Base-by-base conservation (phyloP, 2,888 invertebrate genomes). In the Falcaria lacertinaria region DNA sequence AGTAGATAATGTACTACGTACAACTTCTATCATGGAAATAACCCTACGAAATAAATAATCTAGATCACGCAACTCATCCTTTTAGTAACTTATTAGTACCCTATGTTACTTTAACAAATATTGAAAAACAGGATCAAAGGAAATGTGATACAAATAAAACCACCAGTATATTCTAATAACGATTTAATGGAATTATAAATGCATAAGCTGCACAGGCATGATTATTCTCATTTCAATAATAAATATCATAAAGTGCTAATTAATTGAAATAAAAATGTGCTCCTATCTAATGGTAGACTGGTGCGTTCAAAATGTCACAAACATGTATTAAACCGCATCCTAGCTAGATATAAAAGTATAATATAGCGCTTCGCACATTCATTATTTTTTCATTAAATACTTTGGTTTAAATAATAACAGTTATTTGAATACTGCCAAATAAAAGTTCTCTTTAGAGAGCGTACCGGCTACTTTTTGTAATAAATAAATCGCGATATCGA, bases 171-270 rank as follows among this genome's bases (percentile, higher is more conserved):
- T 71, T 76, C 74, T 85, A 87, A 87, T 89, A 79, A 87, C 78
- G 84, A 73, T 89, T 87, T 88, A 87, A 69, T 88, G 80, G 84
- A 86, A 86, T 87, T 77, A 83, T 80, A 86, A 84, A 87, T 78
- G 84, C 85, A 80, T 65, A 86, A 86, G 85, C 86, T 76, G 81
- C 77, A 68, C 64, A 78, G 72, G 80, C 82, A 84, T 80, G 70
- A 77, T 80, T 77, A 79, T 76, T 78, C 63, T 71, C 68, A 67
- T 72, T 75, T 69, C 28, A 64, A 80, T 70, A 84, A 86, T 86
- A 84, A 83, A 83, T 83, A 84, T 72, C 59, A 68, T 80, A 69
- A 74, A 75, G 83, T 85, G 86, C 86, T 80, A 78, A 80, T 76
- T 80, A 77, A 82, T 73, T 76, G 79, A 72, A 77, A 60, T 69